phyloP scores from a whole-genome alignment of 1,140 invertebrate species.

The Campoletis sonorensis region DNA sequence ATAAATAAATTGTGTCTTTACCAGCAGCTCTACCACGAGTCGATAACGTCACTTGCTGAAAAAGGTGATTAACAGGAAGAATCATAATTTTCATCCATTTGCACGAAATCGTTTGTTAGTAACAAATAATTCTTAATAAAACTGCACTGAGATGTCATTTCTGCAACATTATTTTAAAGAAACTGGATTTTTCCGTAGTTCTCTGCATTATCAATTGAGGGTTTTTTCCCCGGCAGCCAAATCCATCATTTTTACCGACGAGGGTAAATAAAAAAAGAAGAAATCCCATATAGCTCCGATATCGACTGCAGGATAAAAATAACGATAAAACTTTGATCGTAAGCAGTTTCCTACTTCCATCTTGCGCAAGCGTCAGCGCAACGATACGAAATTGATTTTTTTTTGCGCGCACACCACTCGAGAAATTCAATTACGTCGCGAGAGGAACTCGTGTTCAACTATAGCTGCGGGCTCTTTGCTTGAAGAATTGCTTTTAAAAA shows the following conservation, averaged over 20 bases:
- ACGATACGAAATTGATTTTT: slow-evolving; percentile 60
- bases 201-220: not conserved
- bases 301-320: not conserved
- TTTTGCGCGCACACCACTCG: slow-evolving; percentile 54
- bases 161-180: not conserved
- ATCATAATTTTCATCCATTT: not conserved
- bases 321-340: not conserved
- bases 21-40: not conserved
- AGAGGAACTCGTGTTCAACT: slow-evolving; percentile 23
- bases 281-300: not conserved
- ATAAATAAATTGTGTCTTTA: not conserved
- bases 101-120: no score
- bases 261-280: not conserved
- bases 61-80: not conserved
- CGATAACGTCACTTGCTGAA: not conserved
- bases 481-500: slow-evolving; percentile 24
- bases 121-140: no score
- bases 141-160: not conserved
- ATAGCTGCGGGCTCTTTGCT: not conserved
- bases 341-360: not conserved
- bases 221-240: not conserved
- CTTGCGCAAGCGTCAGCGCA: slow-evolving; percentile 51
- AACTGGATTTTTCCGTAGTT: not conserved
- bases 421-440: slow-evolving; percentile 64
- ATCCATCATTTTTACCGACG: not conserved